Evolutionary conservation across 1,140 invertebrate genomes (phyloP), one percentile per base, ranked within the genome.

Genomic region (Nephotettix cincticeps): DNA sequence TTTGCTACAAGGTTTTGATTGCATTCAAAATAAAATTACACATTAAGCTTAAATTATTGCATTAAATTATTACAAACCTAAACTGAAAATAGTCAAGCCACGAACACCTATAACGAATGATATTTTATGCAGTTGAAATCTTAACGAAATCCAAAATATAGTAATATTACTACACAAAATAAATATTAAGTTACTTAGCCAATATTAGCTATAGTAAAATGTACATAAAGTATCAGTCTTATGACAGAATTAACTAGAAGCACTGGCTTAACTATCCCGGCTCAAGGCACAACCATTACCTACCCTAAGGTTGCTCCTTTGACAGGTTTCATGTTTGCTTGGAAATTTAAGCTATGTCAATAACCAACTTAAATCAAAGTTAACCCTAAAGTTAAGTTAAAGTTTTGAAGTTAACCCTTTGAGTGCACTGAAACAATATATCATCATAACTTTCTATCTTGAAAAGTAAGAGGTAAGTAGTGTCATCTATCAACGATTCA

Each of bases 181-280:
- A 61, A 61, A 61, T 61, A 27, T 61, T 61, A 27, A 61, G 27
- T 61, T 61, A 61, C 21, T 2, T 51, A 51, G 47, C 47, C 47
- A 51, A 51, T 21, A 61, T 27, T 3, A 61, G 56, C 56, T 27
- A 61, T 61, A 36, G 32, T 36, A 36, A 36, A 36, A 36, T 36
- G 32, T 36, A 36, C 32, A 36, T 36, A 61, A 27, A 27, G 28
- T 28, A 61, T 61, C 56, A 61, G 56, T 61, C 56, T 61, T 61
- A 61, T 61, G 4, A 61, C 23, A 61, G 23, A 61, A 61, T 21
- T 61, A 61, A 61, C 56, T 27, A 61, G 56, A 61, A 61, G 56
- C 56, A 25, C 56, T 61, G 23, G 11, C 56, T 9, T 61, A 28
- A 25, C 25, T 14, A 36, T 27, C 25, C 56, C 25, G 56, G 56